Evolutionary conservation across 2,113 vertebrate species (phyloP), one percentile per base, ranked within the genome.

Genomic region (Hoplias malabaricus): DNA sequence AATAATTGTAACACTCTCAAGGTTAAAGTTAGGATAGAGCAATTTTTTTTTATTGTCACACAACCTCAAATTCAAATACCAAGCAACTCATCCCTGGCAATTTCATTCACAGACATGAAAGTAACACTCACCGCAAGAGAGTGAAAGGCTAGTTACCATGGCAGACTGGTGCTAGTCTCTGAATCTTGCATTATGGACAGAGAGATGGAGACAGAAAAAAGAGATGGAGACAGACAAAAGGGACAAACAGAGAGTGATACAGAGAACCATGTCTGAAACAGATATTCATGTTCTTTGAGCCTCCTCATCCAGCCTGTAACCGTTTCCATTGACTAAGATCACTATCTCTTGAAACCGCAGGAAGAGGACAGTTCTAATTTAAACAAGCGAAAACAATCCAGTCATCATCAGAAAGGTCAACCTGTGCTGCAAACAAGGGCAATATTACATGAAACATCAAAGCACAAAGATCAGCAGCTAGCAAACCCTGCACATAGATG

Each of bases 261-360:
- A 11, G 25, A 12, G 25, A 57, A 29, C n/a, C n/a, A n/a, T 42
- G 19, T 27, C 6, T 50, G 31, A 56, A 43, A 27, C 38, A 16
- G 38, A 46, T 61, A 56, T 23, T 36, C 11, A 63, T 31, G 31
- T 36, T 63, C 13, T 34, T 34, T 36, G 0, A 23, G 48, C 65
- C 31, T 46, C 21, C 10, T 31, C 29, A 36, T 34, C 11, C 48
- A 31, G 0, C 62, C 38, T 43, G 12, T 67, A 33, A 67, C 19
- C 7, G 14, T 59, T 73, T 74, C 78, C 70, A 69, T 23, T 75
- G 71, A 80, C 42, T 75, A 75, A 80, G 66, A 78, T 63, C 7
- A 23, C 19, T n/a, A 70, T 78, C 67, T 69, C 66, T 36, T 69
- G 14, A 38, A 59, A 50, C 40, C 48, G 53, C 27, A 36, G 21